phyloP scores from a whole-genome alignment of 2,113 vertebrate species.

The Triplophysa tibetana region DNA sequence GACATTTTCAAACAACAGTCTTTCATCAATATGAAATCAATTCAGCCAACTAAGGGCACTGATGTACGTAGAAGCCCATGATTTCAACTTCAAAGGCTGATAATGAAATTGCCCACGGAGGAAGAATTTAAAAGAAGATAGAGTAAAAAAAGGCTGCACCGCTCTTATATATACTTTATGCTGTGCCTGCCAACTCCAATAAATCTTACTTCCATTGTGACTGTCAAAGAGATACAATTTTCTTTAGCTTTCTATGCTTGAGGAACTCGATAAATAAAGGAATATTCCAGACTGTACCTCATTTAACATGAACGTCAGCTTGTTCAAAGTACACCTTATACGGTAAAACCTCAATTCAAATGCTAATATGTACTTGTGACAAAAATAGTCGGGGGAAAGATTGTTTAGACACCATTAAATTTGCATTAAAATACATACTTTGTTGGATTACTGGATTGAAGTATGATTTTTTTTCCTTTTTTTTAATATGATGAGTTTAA shows the following conservation, averaged over 20 bases:
- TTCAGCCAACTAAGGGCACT: constrained; percentile 38
- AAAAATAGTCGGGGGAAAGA: constrained; percentile 8
- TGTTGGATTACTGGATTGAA: constrained; percentile 26
- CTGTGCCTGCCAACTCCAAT: constrained; percentile 34
- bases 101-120: constrained; percentile 33
- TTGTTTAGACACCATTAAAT: neutral
- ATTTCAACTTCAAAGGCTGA: constrained; percentile 61
- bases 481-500: constrained; percentile 14
- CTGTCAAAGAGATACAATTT: constrained; percentile 7
- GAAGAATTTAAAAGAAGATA: constrained; percentile 47
- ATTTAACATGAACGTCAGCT: constrained; percentile 22
- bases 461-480: neutral
- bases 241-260: constrained; percentile 3
- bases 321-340: constrained; percentile 18
- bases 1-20: constrained; percentile 1
- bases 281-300: constrained; percentile 9
- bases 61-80: constrained; percentile 37
- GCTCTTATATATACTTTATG: neutral
- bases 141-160: neutral
- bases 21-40: constrained; percentile 55
- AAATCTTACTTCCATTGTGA: neutral
- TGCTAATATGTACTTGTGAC: constrained; percentile 29
- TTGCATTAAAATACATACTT: constrained; percentile 21
- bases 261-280: constrained; percentile 18
- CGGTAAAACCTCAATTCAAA: constrained; percentile 35